phyloP scores from a whole-genome alignment of 2,888 invertebrate genomes.

The Criorhina ranunculi region DNA sequence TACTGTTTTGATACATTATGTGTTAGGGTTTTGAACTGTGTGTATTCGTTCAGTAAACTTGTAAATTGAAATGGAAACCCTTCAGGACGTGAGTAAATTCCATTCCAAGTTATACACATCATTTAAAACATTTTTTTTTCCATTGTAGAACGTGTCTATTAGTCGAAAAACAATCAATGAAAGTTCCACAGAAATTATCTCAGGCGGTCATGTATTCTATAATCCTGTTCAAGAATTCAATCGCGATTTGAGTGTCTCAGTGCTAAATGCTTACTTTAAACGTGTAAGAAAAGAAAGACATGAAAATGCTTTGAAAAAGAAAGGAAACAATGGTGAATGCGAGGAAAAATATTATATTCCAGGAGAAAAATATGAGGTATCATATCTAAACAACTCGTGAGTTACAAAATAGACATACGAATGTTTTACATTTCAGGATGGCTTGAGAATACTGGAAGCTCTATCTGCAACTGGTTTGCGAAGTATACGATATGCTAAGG shows the following conservation, averaged over 20 bases:
- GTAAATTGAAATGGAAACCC: conserved; percentile 37
- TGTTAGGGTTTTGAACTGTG: neutral
- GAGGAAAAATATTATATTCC: conserved; percentile 74
- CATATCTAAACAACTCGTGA: neutral
- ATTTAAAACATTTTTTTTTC: neutral
- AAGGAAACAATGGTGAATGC: conserved; percentile 11
- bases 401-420: conserved; percentile 1
- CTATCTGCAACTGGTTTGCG: conserved; percentile 97
- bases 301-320: conserved; percentile 78
- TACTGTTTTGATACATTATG: neutral
- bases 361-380: conserved; percentile 80
- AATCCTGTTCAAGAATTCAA: conserved; percentile 99
- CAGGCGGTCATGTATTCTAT: conserved; percentile 95
- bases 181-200: conserved; percentile 91
- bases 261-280: conserved; percentile 88
- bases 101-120: too few relatives aligned
- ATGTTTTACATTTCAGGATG: conserved; percentile 74
- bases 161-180: conserved; percentile 87
- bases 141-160: neutral
- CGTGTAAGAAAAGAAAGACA: conserved; percentile 84
- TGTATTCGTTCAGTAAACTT: neutral
- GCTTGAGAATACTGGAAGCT: conserved; percentile 92
- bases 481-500: conserved; percentile 98
- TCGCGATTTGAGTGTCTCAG: conserved; percentile 94
- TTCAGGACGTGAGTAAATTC: conserved; percentile 26